A percentile compares a stretch with the other conserved stretches of the same genome.
phyloP scores from a whole-genome alignment of 2,113 vertebrate genomes.

The Mustela lutreola region DNA sequence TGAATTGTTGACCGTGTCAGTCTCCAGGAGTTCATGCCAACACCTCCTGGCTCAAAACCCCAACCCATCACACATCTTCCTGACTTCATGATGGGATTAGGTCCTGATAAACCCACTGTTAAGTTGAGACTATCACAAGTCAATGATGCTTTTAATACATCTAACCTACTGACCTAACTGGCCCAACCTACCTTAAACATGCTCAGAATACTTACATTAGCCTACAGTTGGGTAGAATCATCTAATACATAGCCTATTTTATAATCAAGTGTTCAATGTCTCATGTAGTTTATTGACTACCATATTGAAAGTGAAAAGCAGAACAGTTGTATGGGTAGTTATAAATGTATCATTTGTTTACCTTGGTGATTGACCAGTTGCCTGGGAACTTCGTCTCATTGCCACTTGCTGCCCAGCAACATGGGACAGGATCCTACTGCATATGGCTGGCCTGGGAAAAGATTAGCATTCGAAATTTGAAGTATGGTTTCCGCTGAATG shows the following conservation, averaged over 20 bases:
- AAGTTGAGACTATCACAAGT: neutral
- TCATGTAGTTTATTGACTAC: neutral
- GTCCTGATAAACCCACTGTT: neutral
- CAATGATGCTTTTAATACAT: neutral
- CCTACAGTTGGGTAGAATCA: neutral
- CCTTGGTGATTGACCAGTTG: neutral
- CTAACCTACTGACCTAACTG: neutral
- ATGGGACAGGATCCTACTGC: neutral
- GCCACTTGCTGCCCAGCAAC: neutral
- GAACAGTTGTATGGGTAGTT: neutral
- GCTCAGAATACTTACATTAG: neutral
- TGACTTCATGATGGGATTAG: neutral
- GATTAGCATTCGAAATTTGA: neutral
- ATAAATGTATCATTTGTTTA: neutral
- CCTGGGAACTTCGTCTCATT: neutral
- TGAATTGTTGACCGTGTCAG: neutral
- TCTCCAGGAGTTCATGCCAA: neutral
- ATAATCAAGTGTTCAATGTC: neutral
- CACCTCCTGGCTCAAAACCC: neutral
- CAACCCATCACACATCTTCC: neutral
- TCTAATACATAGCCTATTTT: neutral
- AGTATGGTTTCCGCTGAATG: neutral
- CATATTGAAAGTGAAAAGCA: neutral
- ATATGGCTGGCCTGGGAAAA: neutral
- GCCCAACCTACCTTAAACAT: neutral